Evolutionary conservation across 1,140 invertebrate species (phyloP).

Genomic region (Radopholus similis): DNA sequence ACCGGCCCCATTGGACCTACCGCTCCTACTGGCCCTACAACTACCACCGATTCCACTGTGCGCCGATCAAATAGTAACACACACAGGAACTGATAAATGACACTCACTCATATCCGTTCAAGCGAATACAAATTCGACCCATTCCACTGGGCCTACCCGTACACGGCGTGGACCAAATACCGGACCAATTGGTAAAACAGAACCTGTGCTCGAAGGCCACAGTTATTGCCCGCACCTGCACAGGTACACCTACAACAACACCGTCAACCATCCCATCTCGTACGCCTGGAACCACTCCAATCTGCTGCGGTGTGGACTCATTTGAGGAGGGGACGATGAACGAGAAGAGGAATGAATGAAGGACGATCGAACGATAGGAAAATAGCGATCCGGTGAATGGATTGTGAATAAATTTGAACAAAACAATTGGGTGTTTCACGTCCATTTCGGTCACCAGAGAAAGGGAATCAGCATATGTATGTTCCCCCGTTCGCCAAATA

Average conservation of each 20-base stretch:
- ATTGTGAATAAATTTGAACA: too few relatives aligned
- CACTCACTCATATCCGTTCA: background rate
- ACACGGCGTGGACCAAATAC: conserved; percentile 15
- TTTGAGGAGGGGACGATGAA: too few relatives aligned
- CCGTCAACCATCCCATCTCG: conserved; percentile 7
- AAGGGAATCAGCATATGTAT: too few relatives aligned
- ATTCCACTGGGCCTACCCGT: conserved; percentile 18
- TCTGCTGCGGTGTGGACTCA: too few relatives aligned
- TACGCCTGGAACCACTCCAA: conserved; percentile 13
- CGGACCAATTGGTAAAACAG: conserved; percentile 7
- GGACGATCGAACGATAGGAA: too few relatives aligned
- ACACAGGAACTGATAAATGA: background rate
- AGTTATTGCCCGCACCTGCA: background rate
- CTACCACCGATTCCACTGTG: background rate
- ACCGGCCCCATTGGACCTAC: conserved; percentile 16
- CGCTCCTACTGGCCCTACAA: conserved; percentile 16
- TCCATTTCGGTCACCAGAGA: too few relatives aligned
- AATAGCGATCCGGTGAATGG: too few relatives aligned
- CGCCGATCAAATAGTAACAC: conserved; percentile 3
- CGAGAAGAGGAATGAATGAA: too few relatives aligned
- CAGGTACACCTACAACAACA: conserved; percentile 10
- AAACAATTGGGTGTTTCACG: too few relatives aligned
- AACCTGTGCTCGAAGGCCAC: background rate
- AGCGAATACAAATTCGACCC: conserved; percentile 13
- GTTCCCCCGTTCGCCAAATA: too few relatives aligned